Evolutionary conservation across 2,113 vertebrate genomes (phyloP), one percentile per base, ranked within the genome.

Genomic region (Mus pahari): DNA sequence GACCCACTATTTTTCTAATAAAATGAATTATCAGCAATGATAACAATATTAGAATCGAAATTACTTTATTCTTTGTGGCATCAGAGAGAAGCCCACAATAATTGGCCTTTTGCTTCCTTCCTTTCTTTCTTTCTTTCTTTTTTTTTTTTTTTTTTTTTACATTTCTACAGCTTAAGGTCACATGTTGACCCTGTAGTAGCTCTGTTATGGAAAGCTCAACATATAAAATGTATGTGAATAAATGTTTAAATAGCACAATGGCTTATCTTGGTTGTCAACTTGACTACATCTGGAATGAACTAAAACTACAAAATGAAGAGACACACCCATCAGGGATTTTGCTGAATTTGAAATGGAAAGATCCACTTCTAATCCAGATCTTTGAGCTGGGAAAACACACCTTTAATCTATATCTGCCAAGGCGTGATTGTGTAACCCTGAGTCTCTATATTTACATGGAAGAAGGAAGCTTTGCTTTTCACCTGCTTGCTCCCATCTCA

Each of bases 21-120:
- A 75, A 92, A 95, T 86, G 71, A 96, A 84, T 94, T 84, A 39
- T 86, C 60, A 93, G 74, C 33, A 92, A 95, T 55, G 77, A 55
- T 33, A 55, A 81, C 39, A 71, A 22, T 64, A 90, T 53, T 89
- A 90, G 26, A 96, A 55, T 58, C 55, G 83, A 86, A 95, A 66
- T 81, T 82, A 81, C 68, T 73, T 93, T 81, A 78, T 93, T 77
- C 66, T 39, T 94, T 87, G 68, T 62, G 45, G 12, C 48, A 12
- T 39, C 45, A 66, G 42, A 33, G 75, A 60, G 64, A 66, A n/a
- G 48, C 79, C 48, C 12, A 73, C 60, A 87, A 64, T 64, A 77
- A 73, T 89, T 86, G 14, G 1, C 33, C 22, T 95, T 84, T 97
- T 66, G 6, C 92, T 48, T 68, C 6, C 13, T 68, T 13, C 31